Conservation (phyloP, 2,888 invertebrate genomes). For the Homarus gammarus region DNA sequence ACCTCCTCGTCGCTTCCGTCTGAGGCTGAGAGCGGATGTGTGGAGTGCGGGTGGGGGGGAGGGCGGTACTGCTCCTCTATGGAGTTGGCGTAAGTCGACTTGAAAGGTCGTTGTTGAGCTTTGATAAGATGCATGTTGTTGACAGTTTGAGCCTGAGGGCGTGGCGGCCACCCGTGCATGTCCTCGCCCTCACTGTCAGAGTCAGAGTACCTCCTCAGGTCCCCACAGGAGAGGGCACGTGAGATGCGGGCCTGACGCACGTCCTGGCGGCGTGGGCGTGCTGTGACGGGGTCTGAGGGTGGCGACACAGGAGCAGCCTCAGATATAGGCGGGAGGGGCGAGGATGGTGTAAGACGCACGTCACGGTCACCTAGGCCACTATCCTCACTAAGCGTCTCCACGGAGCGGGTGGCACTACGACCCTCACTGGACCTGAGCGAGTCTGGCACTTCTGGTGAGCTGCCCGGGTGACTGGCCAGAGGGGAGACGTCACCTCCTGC, state of each 20-base stretch:
- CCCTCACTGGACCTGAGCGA: constrained; percentile 57
- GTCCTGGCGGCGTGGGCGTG: constrained; percentile 45
- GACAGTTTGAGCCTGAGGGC: not conserved
- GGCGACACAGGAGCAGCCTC: constrained; percentile 36
- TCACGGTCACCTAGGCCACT: constrained; percentile 61
- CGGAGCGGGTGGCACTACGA: constrained; percentile 60
- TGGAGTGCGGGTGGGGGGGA: constrained; percentile 31
- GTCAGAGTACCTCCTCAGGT: constrained; percentile 56
- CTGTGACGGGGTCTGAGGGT: not conserved
- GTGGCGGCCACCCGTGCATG: constrained; percentile 48
- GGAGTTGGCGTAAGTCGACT: constrained; percentile 33
- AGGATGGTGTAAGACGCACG: constrained; percentile 67
- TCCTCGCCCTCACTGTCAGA: constrained; percentile 56
- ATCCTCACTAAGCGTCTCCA: constrained; percentile 69
- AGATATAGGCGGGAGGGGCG: constrained; percentile 62
- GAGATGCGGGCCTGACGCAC: constrained; percentile 44
- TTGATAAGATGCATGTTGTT: not conserved
- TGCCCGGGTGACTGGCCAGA: constrained; percentile 53
- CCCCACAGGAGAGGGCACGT: constrained; percentile 55
- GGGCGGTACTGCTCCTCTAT: constrained; percentile 30
- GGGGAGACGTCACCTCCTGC: constrained; percentile 51
- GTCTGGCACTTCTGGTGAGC: constrained; percentile 66
- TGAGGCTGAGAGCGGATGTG: constrained; percentile 44
- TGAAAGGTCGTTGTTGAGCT: not conserved
- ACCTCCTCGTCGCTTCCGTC: constrained; percentile 63